A percentile compares a stretch with the other conserved stretches of the same genome.
Conservation (phyloP, 2,797 vertebrate genomes). For the Enteromius afrohamiltoni region DNA sequence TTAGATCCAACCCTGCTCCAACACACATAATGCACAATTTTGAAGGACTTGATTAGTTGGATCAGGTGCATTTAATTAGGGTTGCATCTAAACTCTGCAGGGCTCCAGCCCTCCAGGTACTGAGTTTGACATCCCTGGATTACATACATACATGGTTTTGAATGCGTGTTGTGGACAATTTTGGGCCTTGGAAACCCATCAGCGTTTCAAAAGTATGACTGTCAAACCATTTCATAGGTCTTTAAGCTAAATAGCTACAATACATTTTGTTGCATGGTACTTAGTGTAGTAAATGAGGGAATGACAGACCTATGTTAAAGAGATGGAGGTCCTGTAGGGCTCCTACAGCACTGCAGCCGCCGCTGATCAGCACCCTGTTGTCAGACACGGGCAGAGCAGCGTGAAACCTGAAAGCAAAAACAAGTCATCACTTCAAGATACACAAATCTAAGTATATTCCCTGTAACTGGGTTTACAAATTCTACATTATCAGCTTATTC, state of each 20-base stretch:
- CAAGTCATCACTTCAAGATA: neutral
- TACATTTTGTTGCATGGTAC: neutral
- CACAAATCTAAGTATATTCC: neutral
- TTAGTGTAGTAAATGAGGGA: neutral
- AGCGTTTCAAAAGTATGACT: neutral
- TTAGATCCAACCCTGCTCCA: too few relatives aligned
- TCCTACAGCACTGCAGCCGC: constrained; percentile 84
- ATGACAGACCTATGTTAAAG: constrained; percentile 80
- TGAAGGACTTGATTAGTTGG: too few relatives aligned
- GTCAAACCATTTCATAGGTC: neutral
- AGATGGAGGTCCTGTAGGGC: constrained; percentile 83
- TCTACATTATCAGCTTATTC: neutral
- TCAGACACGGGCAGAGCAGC: constrained; percentile 82
- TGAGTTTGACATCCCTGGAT: too few relatives aligned
- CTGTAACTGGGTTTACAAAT: neutral
- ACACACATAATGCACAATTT: too few relatives aligned
- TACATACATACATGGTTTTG: too few relatives aligned
- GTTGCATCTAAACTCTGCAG: too few relatives aligned
- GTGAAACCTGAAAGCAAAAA: constrained; percentile 80
- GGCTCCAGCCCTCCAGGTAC: too few relatives aligned
- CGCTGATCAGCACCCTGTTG: constrained; percentile 84
- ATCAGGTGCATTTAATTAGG: too few relatives aligned
- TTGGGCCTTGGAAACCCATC: neutral
- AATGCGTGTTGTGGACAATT: neutral
- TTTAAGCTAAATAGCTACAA: neutral